phyloP scores from a whole-genome alignment of 2,888 invertebrate species.

The Rhingia campestris region DNA sequence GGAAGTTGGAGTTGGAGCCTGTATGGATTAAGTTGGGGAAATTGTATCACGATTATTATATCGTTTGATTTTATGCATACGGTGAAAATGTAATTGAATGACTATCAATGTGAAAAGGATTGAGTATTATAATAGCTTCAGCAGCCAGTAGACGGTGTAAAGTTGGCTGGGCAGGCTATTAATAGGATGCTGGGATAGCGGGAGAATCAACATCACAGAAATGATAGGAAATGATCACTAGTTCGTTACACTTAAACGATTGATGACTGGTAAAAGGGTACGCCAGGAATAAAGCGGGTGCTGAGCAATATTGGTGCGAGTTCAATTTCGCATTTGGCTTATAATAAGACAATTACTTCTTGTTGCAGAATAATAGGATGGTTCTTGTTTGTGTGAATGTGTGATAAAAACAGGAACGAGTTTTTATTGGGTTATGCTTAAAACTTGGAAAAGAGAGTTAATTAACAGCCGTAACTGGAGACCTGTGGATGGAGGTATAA shows the following conservation, averaged over 20 bases:
- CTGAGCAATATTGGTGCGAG: not conserved
- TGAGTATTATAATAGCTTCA: conserved; percentile 15
- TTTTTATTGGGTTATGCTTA: too few species aligned
- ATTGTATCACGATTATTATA: conserved; percentile 55
- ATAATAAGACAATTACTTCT: not conserved
- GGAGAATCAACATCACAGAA: conserved; percentile 15
- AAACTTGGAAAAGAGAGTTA: too few species aligned
- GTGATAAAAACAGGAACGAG: not conserved
- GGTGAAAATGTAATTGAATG: conserved; percentile 41
- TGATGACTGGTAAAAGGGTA: conserved; percentile 28
- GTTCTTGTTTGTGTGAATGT: not conserved
- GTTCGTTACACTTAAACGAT: conserved; percentile 50
- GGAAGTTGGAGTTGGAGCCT: too few species aligned
- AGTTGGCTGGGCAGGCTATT: conserved; percentile 9
- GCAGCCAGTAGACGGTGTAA: not conserved
- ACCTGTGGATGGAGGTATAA: too few species aligned
- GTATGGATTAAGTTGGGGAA: conserved; percentile 43
- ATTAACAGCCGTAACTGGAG: too few species aligned
- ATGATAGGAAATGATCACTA: conserved; percentile 35
- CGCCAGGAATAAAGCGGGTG: not conserved
- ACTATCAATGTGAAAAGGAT: conserved; percentile 49
- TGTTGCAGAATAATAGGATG: not conserved
- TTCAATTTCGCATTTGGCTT: not conserved
- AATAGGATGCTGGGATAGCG: conserved; percentile 2
- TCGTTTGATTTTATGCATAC: conserved; percentile 59